Conservation (phyloP, 1,140 invertebrate species). For the Drosophila repleta region DNA sequence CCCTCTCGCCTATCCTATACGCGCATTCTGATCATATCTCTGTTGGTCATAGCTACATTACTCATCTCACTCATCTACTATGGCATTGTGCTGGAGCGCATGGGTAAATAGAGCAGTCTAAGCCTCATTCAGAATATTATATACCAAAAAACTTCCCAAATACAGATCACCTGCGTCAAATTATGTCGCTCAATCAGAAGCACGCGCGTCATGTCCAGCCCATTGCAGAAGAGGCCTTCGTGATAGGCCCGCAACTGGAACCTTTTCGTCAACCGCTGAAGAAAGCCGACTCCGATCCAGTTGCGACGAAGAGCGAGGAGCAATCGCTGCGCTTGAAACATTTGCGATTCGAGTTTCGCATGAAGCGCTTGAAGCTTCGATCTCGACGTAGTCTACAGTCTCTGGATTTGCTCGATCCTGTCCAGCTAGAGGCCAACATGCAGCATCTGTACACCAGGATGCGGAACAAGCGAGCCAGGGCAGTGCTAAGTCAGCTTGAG, state of each 20-base stretch:
- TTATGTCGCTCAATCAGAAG: slow-evolving; percentile 47
- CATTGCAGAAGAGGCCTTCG: slow-evolving; percentile 26
- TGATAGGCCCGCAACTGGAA: slow-evolving; percentile 46
- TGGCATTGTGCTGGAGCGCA: slow-evolving; percentile 65
- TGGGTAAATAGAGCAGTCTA: slow-evolving; percentile 48
- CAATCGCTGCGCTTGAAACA: slow-evolving; percentile 49
- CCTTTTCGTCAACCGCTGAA: slow-evolving; percentile 46
- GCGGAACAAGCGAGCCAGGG: slow-evolving; percentile 59
- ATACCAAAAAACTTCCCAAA: background rate
- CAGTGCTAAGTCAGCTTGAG: slow-evolving; percentile 58
- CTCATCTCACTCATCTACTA: slow-evolving; percentile 68
- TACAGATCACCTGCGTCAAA: slow-evolving; percentile 51
- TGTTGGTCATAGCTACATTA: slow-evolving; percentile 52
- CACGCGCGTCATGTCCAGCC: slow-evolving; percentile 47
- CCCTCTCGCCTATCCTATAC: slow-evolving; percentile 26
- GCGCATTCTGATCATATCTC: slow-evolving; percentile 59
- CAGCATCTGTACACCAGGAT: slow-evolving; percentile 58
- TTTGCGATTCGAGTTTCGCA: slow-evolving; percentile 62
- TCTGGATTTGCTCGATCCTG: slow-evolving; percentile 55
- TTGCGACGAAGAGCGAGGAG: slow-evolving; percentile 25
- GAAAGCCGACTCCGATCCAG: slow-evolving; percentile 10
- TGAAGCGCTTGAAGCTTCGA: slow-evolving; percentile 35
- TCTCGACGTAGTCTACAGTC: slow-evolving; percentile 20
- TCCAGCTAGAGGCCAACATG: slow-evolving; percentile 57
- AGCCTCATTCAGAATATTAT: no score